Conservation (phyloP, 2,797 vertebrate species). For the Erithacus rubecula region DNA sequence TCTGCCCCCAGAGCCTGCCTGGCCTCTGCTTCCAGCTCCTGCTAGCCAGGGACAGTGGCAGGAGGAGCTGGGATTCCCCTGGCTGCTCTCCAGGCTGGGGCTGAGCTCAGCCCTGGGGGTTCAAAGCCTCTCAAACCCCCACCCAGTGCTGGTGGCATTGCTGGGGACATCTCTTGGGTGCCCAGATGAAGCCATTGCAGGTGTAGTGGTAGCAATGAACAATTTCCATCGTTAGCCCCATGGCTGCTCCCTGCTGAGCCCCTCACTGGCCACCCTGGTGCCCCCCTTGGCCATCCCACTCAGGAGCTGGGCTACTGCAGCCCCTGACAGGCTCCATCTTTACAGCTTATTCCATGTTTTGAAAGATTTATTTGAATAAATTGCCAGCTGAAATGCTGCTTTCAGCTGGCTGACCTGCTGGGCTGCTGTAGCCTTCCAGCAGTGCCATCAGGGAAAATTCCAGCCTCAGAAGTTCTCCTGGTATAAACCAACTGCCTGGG, state of each 20-base stretch:
- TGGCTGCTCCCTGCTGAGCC: accelerated
- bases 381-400: conserved; percentile 10
- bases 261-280: background rate
- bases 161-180: background rate
- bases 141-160: background rate
- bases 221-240: background rate
- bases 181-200: too few relatives aligned
- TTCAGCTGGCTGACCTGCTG: conserved; percentile 19
- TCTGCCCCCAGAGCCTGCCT: background rate
- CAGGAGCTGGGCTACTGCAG: background rate
- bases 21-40: background rate
- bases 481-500: background rate
- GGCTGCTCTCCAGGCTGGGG: background rate
- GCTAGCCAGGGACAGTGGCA: background rate
- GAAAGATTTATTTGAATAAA: conserved; percentile 38
- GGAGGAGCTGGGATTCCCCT: background rate
- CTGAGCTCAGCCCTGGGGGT: background rate
- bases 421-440: conserved; percentile 36
- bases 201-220: accelerated
- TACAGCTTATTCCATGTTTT: background rate
- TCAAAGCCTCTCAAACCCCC: background rate
- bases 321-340: background rate
- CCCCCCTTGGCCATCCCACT: background rate
- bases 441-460: background rate
- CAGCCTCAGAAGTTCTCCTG: conserved; percentile 38